A percentile compares a stretch with the other conserved stretches of the same genome.
phyloP scores from a whole-genome alignment of 2,797 vertebrate genomes.

The Furcifer pardalis region DNA sequence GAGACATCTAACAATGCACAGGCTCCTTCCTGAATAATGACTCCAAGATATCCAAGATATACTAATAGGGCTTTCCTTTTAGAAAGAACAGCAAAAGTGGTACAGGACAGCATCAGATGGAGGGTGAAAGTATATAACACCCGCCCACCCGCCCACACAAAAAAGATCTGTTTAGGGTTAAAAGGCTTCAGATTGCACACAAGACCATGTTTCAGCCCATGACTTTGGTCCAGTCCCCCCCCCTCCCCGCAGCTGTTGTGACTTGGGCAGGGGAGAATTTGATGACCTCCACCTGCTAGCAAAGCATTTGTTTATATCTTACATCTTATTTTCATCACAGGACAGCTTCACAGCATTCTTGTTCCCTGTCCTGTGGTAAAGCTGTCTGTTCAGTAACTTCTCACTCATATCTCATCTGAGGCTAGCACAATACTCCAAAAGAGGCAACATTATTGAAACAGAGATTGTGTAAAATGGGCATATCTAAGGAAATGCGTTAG shows the following conservation, averaged over 20 bases:
- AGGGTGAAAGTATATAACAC: background rate
- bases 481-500: background rate
- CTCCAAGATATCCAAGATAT: too few relatives aligned
- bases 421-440: background rate
- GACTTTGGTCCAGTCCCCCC: background rate
- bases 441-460: background rate
- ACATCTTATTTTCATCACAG: conserved; percentile 1
- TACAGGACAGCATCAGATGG: background rate
- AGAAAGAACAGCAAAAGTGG: background rate
- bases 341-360: background rate
- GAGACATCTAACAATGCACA: too few relatives aligned
- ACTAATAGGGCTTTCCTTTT: background rate
- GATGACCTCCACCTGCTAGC: background rate
- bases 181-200: background rate
- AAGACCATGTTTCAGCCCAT: background rate
- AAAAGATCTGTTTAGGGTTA: background rate
- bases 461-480: background rate
- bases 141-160: background rate
- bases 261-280: background rate
- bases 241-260: background rate
- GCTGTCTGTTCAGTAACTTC: background rate
- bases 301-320: background rate
- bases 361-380: background rate
- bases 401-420: background rate
- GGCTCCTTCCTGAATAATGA: too few relatives aligned